A percentile compares a stretch with the other conserved stretches of the same genome.
phyloP scores from a whole-genome alignment of 2,113 vertebrate species.

The Osmerus eperlanus region DNA sequence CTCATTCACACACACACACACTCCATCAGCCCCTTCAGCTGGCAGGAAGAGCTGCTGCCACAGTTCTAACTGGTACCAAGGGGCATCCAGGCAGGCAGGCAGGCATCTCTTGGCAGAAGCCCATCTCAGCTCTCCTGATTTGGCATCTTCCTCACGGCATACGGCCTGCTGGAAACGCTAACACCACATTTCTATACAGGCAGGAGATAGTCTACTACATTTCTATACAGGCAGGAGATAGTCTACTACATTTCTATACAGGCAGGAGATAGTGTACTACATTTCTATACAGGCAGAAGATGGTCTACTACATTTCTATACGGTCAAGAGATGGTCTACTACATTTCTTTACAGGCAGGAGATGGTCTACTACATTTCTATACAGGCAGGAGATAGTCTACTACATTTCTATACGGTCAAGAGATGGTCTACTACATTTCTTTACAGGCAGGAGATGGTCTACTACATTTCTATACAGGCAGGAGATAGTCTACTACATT shows the following conservation, averaged over 20 bases:
- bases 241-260: background rate
- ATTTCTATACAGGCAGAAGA: no score
- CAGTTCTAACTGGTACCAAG: slow-evolving; percentile 61
- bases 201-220: background rate
- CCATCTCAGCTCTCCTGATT: background rate
- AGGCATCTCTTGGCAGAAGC: background rate
- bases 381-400: no score
- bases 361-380: no score
- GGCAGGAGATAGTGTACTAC: background rate
- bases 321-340: background rate
- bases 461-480: no score
- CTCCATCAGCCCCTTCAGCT: slow-evolving; percentile 70
- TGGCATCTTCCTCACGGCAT: background rate
- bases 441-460: no score
- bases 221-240: no score
- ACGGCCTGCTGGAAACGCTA: background rate
- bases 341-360: no score
- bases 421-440: no score
- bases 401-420: no score
- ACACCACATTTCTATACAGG: background rate
- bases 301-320: background rate
- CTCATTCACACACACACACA: slow-evolving; percentile 44
- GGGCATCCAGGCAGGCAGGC: slow-evolving; percentile 1
- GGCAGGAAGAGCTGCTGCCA: slow-evolving; percentile 58
- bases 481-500: background rate